Conservation (phyloP, 2,113 vertebrate genomes). For the Sylvicapra grimmia region DNA sequence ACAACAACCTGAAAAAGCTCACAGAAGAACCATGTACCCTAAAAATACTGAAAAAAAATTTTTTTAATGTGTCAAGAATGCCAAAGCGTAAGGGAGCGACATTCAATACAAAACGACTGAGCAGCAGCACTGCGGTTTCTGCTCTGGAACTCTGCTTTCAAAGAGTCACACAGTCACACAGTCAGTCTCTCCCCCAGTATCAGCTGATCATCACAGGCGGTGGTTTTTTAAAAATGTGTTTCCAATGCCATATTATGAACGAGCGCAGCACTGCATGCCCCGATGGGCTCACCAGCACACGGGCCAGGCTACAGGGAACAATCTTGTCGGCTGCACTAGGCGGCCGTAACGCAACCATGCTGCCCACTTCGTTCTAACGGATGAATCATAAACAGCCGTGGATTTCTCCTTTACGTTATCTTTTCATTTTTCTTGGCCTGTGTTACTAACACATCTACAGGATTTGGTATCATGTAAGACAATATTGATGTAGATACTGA, state of each 20-base stretch:
- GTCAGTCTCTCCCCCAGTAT: background rate
- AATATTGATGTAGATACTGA: background rate
- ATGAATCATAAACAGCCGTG: background rate
- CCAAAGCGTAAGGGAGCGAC: background rate
- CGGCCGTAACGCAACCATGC: rapidly evolving
- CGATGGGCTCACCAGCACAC: rapidly evolving
- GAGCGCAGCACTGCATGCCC: background rate
- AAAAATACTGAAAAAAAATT: background rate
- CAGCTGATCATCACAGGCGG: background rate
- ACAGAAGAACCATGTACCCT: background rate
- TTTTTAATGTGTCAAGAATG: background rate
- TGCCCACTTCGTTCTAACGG: no score
- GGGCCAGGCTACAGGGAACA: background rate
- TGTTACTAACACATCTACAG: background rate
- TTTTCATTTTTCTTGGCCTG: background rate
- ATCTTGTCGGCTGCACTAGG: rapidly evolving
- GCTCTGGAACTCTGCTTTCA: background rate
- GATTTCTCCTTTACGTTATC: background rate
- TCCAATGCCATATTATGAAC: background rate
- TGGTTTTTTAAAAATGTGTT: background rate
- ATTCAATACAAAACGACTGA: background rate
- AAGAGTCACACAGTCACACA: no score
- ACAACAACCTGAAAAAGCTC: background rate
- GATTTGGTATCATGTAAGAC: background rate
- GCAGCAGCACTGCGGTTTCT: background rate